Percentiles rank a stretch among this genome's conserved stretches.
phyloP scores from a whole-genome alignment of 2,888 invertebrate species.

The Oxytorus armatus region DNA sequence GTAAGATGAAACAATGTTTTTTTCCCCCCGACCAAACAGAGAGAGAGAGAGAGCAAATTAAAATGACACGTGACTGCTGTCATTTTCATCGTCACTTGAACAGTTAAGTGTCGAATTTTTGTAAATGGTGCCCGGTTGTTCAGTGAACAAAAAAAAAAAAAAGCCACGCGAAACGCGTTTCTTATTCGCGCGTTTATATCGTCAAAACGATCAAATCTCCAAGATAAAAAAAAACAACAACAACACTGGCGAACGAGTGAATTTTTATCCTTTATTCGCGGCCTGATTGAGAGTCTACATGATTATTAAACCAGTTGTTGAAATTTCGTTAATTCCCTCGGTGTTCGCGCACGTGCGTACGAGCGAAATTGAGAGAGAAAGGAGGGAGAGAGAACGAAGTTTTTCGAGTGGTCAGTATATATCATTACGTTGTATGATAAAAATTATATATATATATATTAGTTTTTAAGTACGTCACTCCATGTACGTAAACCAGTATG shows the following conservation, averaged over 20 bases:
- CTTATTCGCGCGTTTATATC: neutral
- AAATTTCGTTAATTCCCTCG: conserved; percentile 9
- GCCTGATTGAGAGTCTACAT: conserved; percentile 54
- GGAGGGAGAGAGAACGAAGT: conserved; percentile 8
- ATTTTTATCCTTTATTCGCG: conserved; percentile 50
- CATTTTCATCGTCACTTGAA: conserved; percentile 31
- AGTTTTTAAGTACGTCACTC: conserved; percentile 69
- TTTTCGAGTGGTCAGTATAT: conserved; percentile 65
- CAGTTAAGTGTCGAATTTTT: conserved; percentile 15
- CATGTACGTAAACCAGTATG: conserved; percentile 67
- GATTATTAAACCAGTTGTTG: conserved; percentile 32
- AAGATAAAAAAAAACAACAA: neutral
- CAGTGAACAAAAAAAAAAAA: neutral
- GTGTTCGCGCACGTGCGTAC: neutral
- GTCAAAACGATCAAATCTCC: too few relatives aligned
- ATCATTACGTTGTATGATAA: conserved; percentile 66
- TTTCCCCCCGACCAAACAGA: neutral
- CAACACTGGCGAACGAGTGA: conserved; percentile 9
- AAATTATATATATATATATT: conserved; percentile 68
- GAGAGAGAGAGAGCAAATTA: conserved; percentile 46
- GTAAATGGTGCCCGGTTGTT: neutral
- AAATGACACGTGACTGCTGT: conserved; percentile 45
- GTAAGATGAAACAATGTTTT: neutral
- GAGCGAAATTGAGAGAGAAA: conserved; percentile 1
- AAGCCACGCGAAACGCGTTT: conserved; percentile 9